Evolutionary conservation across 2,888 invertebrate species (phyloP).

Genomic region (Spisula subtruncata): DNA sequence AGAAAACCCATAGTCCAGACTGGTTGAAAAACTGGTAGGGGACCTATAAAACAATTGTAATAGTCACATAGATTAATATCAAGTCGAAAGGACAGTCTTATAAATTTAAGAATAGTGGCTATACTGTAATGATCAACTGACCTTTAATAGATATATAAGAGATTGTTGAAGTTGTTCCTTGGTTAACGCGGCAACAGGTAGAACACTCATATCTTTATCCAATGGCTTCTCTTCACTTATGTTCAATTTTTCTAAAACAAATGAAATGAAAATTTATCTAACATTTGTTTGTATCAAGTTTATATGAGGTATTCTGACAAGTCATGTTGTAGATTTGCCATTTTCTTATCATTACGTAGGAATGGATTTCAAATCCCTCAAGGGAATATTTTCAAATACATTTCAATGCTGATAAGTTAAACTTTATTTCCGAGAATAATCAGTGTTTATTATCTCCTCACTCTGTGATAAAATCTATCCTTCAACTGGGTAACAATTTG

Average conservation of each 20-base stretch:
- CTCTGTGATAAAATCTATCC: neutral
- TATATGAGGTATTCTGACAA: neutral
- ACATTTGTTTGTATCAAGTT: neutral
- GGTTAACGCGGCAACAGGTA: conserved; percentile 92
- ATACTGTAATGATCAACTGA: conserved; percentile 36
- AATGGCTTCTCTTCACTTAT: conserved; percentile 17
- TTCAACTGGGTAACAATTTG: too few species aligned
- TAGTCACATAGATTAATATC: too few species aligned
- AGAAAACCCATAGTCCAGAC: too few species aligned
- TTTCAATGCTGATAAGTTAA: neutral
- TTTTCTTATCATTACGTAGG: neutral
- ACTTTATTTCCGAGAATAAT: neutral
- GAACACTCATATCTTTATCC: conserved; percentile 57
- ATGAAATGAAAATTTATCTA: neutral
- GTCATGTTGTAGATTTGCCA: neutral
- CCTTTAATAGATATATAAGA: conserved; percentile 91
- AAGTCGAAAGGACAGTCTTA: too few species aligned
- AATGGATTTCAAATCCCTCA: neutral
- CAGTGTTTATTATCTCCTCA: neutral
- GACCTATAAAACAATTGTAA: too few species aligned
- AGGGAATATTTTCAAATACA: neutral
- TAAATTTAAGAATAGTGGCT: too few species aligned
- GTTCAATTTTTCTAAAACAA: neutral
- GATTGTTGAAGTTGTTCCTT: conserved; percentile 96
- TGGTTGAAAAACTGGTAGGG: too few species aligned